These are phyloP conservation scores for Helicoverpa zea DNA, from an alignment of 1,140 invertebrate genomes.

Conservation along the genomic window DNA sequence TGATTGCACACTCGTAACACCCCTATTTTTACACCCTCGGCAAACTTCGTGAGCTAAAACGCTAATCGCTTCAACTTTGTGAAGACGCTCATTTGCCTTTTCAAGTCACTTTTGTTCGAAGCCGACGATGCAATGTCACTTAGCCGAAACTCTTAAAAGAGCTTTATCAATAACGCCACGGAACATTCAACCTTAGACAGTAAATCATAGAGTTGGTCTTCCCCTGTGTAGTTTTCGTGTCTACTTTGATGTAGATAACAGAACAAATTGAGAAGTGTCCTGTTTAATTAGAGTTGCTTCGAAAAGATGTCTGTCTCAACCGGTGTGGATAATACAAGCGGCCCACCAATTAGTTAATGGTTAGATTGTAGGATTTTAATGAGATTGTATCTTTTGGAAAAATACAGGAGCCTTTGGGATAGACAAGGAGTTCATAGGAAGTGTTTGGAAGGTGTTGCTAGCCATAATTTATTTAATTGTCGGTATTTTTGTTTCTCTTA, in stretches of 20 bases:
- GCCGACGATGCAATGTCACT: slow-evolving; percentile 76
- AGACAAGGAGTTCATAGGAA: slow-evolving; percentile 35
- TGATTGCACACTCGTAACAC: slow-evolving; percentile 29
- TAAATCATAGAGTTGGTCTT: slow-evolving; percentile 9
- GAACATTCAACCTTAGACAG: slow-evolving; percentile 57
- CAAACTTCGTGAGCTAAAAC: slow-evolving; percentile 72
- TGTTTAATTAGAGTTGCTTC: slow-evolving; percentile 72
- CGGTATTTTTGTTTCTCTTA: slow-evolving; percentile 13
- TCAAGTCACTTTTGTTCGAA: slow-evolving; percentile 74
- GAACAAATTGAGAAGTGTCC: slow-evolving; percentile 65
- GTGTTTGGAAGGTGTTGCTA: slow-evolving; percentile 31
- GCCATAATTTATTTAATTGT: slow-evolving; percentile 32
- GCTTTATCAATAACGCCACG: slow-evolving; percentile 55
- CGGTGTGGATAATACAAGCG: slow-evolving; percentile 63
- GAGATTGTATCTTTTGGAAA: slow-evolving; percentile 69
- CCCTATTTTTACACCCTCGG: slow-evolving; percentile 54
- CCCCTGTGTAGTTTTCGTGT: background rate
- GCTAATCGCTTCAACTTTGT: slow-evolving; percentile 77
- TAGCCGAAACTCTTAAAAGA: slow-evolving; percentile 72
- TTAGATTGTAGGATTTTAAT: slow-evolving; percentile 81
- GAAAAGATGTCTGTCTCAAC: slow-evolving; percentile 70
- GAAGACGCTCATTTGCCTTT: slow-evolving; percentile 81
- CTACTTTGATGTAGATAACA: slow-evolving; percentile 53
- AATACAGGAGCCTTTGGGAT: slow-evolving; percentile 26
- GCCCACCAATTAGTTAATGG: slow-evolving; percentile 80